These are phyloP conservation scores for Prinia subflava DNA, from an alignment of 2,113 vertebrate genomes.

Conservation along the genomic window DNA sequence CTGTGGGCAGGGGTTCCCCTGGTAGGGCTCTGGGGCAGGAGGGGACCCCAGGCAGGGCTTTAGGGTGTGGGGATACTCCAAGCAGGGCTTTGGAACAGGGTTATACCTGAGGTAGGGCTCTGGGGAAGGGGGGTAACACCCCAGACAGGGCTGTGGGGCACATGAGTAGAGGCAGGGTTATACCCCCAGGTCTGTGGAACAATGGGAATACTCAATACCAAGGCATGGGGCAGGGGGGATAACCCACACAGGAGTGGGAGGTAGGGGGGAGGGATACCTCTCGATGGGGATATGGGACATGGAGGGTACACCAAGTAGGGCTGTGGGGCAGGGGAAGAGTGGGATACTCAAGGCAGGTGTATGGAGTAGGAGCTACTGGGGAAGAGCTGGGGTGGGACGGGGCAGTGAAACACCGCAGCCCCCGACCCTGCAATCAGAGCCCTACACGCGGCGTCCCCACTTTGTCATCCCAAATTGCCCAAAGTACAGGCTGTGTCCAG, in stretches of 20 bases:
- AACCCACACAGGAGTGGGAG: background rate
- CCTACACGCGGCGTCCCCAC: background rate
- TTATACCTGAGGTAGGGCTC: background rate
- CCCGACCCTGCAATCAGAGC: constrained; percentile 22
- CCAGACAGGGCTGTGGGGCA: background rate
- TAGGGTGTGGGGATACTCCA: no score
- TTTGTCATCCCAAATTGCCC: background rate
- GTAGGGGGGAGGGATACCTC: no score
- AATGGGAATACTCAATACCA: background rate
- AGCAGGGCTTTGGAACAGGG: background rate
- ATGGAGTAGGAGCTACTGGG: background rate
- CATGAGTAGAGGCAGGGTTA: background rate
- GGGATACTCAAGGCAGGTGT: background rate
- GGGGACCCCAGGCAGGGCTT: background rate
- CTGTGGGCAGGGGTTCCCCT: background rate
- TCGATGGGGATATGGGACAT: background rate
- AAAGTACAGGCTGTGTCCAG: constrained; percentile 8
- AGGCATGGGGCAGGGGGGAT: background rate
- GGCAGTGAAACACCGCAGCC: rapidly evolving
- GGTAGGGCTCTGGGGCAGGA: background rate
- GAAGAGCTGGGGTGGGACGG: background rate
- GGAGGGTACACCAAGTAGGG: background rate
- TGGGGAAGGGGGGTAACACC: background rate
- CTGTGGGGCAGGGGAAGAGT: background rate
- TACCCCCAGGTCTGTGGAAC: background rate